Base-by-base conservation (phyloP, 2,888 invertebrate species). In the Pegoplata infirma region DNA sequence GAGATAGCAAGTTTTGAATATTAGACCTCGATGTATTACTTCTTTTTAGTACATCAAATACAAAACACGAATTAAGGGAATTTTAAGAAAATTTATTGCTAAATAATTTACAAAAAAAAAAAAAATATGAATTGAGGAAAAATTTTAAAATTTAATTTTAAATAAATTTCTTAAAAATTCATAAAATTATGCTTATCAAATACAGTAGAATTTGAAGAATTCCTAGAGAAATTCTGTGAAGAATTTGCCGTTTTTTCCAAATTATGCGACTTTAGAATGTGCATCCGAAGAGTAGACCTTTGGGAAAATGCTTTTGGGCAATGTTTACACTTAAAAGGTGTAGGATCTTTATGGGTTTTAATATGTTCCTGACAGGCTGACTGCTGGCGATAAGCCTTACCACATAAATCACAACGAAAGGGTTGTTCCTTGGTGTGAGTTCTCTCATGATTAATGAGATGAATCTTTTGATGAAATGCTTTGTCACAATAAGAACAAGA, bases 361-460 rank as follows among this genome's bases (percentile, higher is more conserved):
- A 82, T 80, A 49, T 84, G 84, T 17, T 84, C 84, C n/a, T 83
- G 82, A 5, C 83, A 81, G 21, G 81, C 83, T 1, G 80, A 80
- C 58, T 84, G 82, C 47, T 84, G 84, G 0, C 84, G 82, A 76
- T 82, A 84, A 7, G 81, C 82, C 81, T 84, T 84, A 23, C 84
- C 83, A 58, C 84, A 84, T 8, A 82, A 49, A 49, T 82, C 80
- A 69, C 84, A 84, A n/a, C 72, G 72, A 68, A 82, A 84, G 4
- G 84, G 84, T 40, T 82, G 82, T 49, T 84, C 84, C 40, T 82
- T 83, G 2, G 84, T 83, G 44, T 84, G 84, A 6, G 82, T 82
- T 6, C 84, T 71, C 51, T 84, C 84, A 36, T 84, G 84, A 56
- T 84, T 84, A 3, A 83, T 75, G 64, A 83, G 21, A 68, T 84